Conservation (phyloP, 2,888 invertebrate species). For the Amblyjoppa fuscipennis region DNA sequence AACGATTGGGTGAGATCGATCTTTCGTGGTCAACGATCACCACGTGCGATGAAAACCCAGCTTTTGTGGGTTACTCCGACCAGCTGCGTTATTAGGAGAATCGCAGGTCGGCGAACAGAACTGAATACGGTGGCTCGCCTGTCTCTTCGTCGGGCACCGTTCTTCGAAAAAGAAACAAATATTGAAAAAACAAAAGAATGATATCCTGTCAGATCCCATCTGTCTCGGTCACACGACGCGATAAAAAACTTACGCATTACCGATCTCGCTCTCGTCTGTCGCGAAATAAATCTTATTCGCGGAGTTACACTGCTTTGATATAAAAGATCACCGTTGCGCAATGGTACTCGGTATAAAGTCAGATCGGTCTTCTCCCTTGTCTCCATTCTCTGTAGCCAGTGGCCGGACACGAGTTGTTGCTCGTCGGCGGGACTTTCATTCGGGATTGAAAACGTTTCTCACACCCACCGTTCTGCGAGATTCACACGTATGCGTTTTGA, state of each 20-base stretch:
- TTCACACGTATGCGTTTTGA: slow-evolving; percentile 46
- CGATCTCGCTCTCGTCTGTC: slow-evolving; percentile 15
- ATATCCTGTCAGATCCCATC: slow-evolving; percentile 26
- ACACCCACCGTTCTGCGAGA: slow-evolving; percentile 51
- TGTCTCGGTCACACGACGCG: slow-evolving; percentile 38
- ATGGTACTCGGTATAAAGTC: slow-evolving; percentile 34
- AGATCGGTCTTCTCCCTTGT: slow-evolving; percentile 29
- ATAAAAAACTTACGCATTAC: slow-evolving; percentile 30
- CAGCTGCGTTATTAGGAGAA: slow-evolving; percentile 75
- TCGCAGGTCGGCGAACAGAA: slow-evolving; percentile 9
- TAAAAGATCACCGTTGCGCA: slow-evolving; percentile 50
- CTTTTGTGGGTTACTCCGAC: slow-evolving; percentile 72
- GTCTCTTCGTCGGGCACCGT: neutral
- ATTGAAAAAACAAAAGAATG: slow-evolving; percentile 14
- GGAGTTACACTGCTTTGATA: slow-evolving; percentile 16
- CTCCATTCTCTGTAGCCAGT: slow-evolving; percentile 42
- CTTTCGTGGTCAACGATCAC: slow-evolving; percentile 51
- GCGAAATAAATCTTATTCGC: slow-evolving; percentile 39
- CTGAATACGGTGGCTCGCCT: neutral
- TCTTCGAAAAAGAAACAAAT: neutral
- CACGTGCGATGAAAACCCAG: slow-evolving; percentile 69
- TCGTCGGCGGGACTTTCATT: slow-evolving; percentile 47
- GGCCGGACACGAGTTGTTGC: slow-evolving; percentile 56
- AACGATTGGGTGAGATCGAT: neutral
- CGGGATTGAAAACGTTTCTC: slow-evolving; percentile 51